Base-by-base conservation (phyloP, 2,797 vertebrate species). In the Centropyge bicolor region DNA sequence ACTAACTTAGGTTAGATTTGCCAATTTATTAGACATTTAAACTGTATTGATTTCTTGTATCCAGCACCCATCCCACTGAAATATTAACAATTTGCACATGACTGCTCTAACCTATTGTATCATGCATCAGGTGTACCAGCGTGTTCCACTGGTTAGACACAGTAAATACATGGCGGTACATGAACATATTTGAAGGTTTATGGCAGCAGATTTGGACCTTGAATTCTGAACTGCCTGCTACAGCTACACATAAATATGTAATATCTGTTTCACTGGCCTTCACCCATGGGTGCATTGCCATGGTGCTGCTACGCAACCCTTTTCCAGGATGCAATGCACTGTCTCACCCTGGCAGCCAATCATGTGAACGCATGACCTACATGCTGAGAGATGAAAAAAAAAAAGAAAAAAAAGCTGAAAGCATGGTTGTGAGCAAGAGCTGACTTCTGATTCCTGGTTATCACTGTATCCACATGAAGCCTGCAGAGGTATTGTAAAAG, bases 361-460 rank as follows among this genome's bases (percentile, higher is more conserved):
- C 85, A 61, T 49, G 61, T 72, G 36, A 68, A 74, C 67, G 78
- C 67, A 55, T 74, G 82, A 84, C 81, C 72, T 76, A 77, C 51
- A 80, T 74, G 52, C 38, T 46, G 70, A 5, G 5, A 64, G 16
- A 61, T 31, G 13, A 27, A 8, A 12, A 11, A 27, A 55, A 41
- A 4, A 41, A 61, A 63, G 60, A 11, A 27, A 55, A 41, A 4
- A 41, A 61, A 63, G 60, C 65, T 55, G n/a, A n/a, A n/a, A n/a
- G 14, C 51, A 70, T 24, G 49, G 19, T 61, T 63, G 35, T 40
- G 41, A 83, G 80, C 40, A 14, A n/a, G 57, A 57, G 55, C 9
- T 10, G 46, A 59, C 31, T 35, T 27, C 57, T 60, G 64, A 67
- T 75, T 66, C 16, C 78, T 46, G 43, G 68, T 73, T 66, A 74